A percentile compares a stretch with the other conserved stretches of the same genome.
phyloP scores from a whole-genome alignment of 2,797 vertebrate species.

The Telmatherina bonti region DNA sequence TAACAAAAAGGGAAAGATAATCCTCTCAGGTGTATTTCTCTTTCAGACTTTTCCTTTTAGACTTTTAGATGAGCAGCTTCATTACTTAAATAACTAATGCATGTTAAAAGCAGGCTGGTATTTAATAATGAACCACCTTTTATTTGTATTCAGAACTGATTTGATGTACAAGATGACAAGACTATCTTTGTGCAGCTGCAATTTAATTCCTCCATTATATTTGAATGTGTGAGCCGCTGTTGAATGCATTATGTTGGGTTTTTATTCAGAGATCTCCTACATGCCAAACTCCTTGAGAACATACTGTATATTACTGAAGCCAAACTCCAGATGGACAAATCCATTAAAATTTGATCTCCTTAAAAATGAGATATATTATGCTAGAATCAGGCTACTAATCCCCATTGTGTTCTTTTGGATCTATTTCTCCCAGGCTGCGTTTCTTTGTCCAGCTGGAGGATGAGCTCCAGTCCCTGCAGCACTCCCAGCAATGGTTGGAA shows the following conservation, averaged over 20 bases:
- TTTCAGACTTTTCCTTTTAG: not conserved
- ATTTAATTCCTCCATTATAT: not conserved
- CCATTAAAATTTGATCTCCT: constrained; percentile 32
- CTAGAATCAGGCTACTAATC: constrained; percentile 53
- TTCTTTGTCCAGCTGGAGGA: constrained; percentile 93
- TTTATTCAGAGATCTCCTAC: constrained; percentile 8
- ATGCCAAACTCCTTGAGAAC: constrained; percentile 7
- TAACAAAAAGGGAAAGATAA: not conserved
- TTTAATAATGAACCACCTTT: not conserved
- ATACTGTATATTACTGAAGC: constrained; percentile 15
- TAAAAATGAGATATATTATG: constrained; percentile 38
- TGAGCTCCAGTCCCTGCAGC: constrained; percentile 91
- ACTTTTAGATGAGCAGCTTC: not conserved
- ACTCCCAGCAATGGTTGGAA: constrained; percentile 91
- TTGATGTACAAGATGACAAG: not conserved
- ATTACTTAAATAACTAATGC: not conserved
- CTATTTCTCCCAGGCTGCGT: constrained; percentile 84
- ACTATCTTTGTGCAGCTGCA: not conserved
- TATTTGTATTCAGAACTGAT: constrained; percentile 12
- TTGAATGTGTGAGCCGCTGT: not conserved
- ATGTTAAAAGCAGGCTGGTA: not conserved
- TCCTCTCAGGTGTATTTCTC: not conserved
- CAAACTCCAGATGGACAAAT: constrained; percentile 31
- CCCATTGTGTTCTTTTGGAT: constrained; percentile 60
- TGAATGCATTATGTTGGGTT: constrained; percentile 2